phyloP scores from a whole-genome alignment of 2,888 invertebrate species.

The Lasioglossum marginatum region DNA sequence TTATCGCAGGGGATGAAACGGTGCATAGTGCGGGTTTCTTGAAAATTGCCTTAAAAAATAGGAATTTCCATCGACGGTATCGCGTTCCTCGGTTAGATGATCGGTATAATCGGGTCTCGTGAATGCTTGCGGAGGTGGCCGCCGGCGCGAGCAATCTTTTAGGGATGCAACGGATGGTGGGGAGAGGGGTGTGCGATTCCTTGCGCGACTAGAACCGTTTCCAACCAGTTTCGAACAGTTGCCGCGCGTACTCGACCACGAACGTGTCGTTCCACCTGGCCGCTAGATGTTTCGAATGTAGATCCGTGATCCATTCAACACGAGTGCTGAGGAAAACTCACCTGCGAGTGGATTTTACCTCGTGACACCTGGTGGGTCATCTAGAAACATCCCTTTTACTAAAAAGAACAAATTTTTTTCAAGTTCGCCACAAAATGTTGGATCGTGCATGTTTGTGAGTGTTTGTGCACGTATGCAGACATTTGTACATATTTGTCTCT shows the following conservation, averaged over 20 bases:
- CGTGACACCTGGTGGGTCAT: neutral
- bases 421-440: too few relatives aligned
- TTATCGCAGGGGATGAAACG: neutral
- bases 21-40: neutral
- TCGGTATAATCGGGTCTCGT: neutral
- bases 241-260: conserved; percentile 65
- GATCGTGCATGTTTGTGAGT: neutral
- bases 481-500: neutral
- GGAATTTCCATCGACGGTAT: neutral
- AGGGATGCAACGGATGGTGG: neutral
- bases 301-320: neutral
- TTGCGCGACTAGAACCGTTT: conserved; percentile 34
- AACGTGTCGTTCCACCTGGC: conserved; percentile 30
- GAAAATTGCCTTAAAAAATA: neutral
- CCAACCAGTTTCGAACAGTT: conserved; percentile 61
- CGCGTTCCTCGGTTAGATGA: neutral
- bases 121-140: neutral
- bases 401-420: neutral
- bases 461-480: neutral
- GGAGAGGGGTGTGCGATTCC: conserved; percentile 14
- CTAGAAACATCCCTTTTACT: neutral
- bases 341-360: neutral
- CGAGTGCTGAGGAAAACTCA: neutral
- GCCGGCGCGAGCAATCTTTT: conserved; percentile 24
- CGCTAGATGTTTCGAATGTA: neutral